phyloP scores from a whole-genome alignment of 2,797 vertebrate species.

The Tangara arthus region DNA sequence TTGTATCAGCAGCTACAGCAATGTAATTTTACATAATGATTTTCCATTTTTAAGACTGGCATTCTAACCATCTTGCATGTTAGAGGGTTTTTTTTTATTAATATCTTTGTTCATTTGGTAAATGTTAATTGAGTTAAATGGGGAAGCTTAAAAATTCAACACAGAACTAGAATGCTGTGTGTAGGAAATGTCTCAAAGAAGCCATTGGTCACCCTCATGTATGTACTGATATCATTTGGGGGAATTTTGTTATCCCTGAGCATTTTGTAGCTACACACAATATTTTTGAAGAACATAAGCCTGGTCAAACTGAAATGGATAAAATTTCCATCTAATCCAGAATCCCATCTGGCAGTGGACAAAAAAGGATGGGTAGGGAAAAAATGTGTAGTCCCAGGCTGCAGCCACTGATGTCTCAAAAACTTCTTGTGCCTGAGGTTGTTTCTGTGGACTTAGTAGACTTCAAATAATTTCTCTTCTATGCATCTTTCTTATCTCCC shows the following conservation, averaged over 20 bases:
- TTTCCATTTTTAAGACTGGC: conserved; percentile 8
- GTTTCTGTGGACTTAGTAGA: neutral
- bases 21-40: neutral
- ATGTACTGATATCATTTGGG: neutral
- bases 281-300: neutral
- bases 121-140: conserved; percentile 9
- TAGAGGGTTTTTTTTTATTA: neutral
- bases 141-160: neutral
- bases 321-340: neutral
- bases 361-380: neutral
- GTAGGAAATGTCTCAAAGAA: neutral
- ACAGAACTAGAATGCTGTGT: neutral
- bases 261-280: neutral
- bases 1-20: neutral
- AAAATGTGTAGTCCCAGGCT: neutral
- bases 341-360: neutral
- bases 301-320: neutral
- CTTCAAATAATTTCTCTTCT: neutral
- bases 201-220: neutral
- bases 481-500: neutral
- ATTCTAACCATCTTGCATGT: neutral
- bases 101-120: conserved; percentile 4
- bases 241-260: neutral
- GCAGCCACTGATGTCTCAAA: neutral
- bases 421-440: neutral